phyloP scores from a whole-genome alignment of 2,888 invertebrate genomes.

The Petrolisthes manimaculis region DNA sequence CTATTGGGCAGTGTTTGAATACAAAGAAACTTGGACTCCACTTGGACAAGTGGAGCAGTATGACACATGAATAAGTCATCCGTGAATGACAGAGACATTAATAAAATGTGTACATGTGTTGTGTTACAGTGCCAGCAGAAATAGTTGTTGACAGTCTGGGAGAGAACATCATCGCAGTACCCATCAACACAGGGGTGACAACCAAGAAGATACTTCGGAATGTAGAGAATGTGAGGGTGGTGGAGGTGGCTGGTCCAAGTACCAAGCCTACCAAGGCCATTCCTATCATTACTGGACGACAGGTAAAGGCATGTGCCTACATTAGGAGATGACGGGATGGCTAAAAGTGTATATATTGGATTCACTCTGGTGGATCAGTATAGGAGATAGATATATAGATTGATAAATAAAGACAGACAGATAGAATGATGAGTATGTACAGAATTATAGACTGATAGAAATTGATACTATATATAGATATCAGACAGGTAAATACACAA shows the following conservation, averaged over 20 bases:
- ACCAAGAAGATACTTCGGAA: neutral
- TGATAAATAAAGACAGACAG: neutral
- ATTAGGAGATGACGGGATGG: too few relatives aligned
- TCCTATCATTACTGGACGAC: neutral
- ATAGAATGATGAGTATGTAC: too few relatives aligned
- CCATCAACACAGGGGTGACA: neutral
- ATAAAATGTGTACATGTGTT: neutral
- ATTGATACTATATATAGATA: too few relatives aligned
- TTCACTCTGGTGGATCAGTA: too few relatives aligned
- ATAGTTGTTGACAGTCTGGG: conserved; percentile 37
- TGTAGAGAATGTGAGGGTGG: neutral
- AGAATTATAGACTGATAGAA: too few relatives aligned
- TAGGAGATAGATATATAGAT: neutral
- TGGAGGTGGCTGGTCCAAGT: conserved; percentile 1
- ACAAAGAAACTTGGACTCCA: neutral
- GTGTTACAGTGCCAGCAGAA: conserved; percentile 43
- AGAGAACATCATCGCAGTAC: conserved; percentile 36
- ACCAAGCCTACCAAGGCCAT: neutral
- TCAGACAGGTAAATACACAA: too few relatives aligned
- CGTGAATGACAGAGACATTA: neutral
- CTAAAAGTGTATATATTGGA: too few relatives aligned
- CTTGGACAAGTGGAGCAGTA: neutral
- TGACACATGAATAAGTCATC: neutral
- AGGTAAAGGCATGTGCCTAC: neutral
- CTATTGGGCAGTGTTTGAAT: neutral